Conservation (phyloP, 2,797 vertebrate genomes). For the Mormyrus proboscirostris region DNA sequence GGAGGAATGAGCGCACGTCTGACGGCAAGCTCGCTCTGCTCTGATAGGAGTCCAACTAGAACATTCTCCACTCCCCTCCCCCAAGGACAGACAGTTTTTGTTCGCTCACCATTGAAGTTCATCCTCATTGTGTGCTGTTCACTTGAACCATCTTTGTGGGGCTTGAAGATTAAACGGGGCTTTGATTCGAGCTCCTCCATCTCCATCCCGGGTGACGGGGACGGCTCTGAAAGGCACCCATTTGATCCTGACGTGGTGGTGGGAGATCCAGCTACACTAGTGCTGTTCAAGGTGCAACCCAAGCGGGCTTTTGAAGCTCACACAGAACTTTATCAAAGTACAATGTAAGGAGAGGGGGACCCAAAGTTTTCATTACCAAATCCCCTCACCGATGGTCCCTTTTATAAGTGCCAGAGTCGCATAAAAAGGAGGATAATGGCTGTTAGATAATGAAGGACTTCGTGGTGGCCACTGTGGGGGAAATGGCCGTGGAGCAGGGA, state of each 20-base stretch:
- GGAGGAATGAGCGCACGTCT: background rate
- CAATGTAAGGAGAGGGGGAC: constrained; percentile 18
- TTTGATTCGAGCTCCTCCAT: constrained; percentile 37
- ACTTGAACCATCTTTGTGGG: constrained; percentile 35
- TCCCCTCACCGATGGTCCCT: background rate
- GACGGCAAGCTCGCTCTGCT: background rate
- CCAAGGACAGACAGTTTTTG: constrained; percentile 31
- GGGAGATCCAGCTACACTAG: constrained; percentile 38
- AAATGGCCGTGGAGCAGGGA: background rate
- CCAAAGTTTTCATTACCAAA: constrained; percentile 8
- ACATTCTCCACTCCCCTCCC: constrained; percentile 28
- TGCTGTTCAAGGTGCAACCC: constrained; percentile 42
- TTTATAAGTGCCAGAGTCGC: background rate
- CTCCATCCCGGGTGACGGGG: constrained; percentile 33
- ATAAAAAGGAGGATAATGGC: background rate
- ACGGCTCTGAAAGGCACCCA: constrained; percentile 52
- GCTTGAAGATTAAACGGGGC: constrained; percentile 36
- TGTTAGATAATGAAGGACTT: background rate
- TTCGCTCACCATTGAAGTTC: constrained; percentile 31
- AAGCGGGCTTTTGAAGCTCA: constrained; percentile 54
- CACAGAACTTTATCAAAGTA: constrained; percentile 54
- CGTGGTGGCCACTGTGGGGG: background rate
- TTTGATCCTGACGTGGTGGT: constrained; percentile 56
- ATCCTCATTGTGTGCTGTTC: constrained; percentile 40
- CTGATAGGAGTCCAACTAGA: background rate